These are phyloP conservation scores for Ochotona curzoniae DNA, from an alignment of 2,113 vertebrate genomes.

Conservation along the genomic window DNA sequence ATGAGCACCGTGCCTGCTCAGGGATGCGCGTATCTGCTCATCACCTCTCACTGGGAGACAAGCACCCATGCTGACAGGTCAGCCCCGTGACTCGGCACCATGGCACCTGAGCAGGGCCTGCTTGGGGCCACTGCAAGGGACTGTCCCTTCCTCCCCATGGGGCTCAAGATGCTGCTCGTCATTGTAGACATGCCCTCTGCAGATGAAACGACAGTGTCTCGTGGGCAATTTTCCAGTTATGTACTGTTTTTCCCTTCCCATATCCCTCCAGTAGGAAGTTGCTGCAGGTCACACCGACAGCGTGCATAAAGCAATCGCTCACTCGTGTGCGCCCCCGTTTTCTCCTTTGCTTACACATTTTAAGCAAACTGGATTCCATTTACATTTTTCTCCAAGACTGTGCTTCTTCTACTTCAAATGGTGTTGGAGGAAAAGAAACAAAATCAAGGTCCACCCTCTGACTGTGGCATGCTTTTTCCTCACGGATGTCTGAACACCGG, in stretches of 20 bases:
- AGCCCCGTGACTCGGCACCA: rapidly evolving
- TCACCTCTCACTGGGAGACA: rapidly evolving
- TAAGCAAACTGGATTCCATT: background rate
- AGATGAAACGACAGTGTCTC: background rate
- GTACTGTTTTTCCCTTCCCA: background rate
- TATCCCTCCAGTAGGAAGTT: background rate
- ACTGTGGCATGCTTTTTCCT: rapidly evolving
- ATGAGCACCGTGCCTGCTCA: background rate
- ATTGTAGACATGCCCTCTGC: background rate
- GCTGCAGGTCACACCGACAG: background rate
- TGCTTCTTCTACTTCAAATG: background rate
- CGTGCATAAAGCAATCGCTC: background rate
- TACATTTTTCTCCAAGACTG: background rate
- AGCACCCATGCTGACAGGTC: background rate
- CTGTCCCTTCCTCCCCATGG: background rate
- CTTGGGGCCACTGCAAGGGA: background rate
- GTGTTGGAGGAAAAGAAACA: background rate
- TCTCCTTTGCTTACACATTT: background rate
- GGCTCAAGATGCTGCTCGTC: background rate
- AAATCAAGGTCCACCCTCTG: background rate
- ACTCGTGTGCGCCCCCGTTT: background rate
- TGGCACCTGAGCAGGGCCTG: rapidly evolving
- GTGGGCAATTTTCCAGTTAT: background rate
- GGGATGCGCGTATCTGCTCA: background rate
- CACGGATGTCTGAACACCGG: background rate